These are phyloP conservation scores for Clostera curtula DNA, from an alignment of 2,888 invertebrate species.

Conservation along the genomic window DNA sequence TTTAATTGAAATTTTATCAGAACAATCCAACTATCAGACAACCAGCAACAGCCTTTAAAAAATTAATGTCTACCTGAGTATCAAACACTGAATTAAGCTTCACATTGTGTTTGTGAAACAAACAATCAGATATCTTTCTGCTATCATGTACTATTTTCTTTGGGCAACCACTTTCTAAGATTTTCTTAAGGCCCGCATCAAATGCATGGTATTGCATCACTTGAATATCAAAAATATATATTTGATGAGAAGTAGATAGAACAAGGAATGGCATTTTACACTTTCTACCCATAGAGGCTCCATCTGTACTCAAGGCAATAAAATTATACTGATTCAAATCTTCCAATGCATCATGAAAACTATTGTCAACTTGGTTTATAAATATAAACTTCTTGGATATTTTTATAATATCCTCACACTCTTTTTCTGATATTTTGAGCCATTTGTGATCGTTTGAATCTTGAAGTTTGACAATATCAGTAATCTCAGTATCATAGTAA, in stretches of 20 bases:
- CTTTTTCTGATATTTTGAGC: conserved; percentile 55
- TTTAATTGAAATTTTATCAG: too few relatives aligned
- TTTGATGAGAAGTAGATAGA: conserved; percentile 56
- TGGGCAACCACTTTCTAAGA: conserved; percentile 57
- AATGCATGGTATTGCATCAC: conserved; percentile 66
- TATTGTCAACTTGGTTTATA: conserved; percentile 63
- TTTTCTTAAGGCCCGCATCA: conserved; percentile 62
- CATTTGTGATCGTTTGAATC: conserved; percentile 40
- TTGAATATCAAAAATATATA: conserved; percentile 68
- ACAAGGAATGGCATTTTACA: conserved; percentile 66
- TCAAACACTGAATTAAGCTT: conserved; percentile 76
- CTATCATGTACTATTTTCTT: conserved; percentile 77
- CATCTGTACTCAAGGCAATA: conserved; percentile 58
- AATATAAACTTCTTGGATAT: conserved; percentile 57
- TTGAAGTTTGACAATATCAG: conserved; percentile 55
- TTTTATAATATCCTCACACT: conserved; percentile 57
- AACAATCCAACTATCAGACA: too few relatives aligned
- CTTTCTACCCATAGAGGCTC: conserved; percentile 66
- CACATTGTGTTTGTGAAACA: conserved; percentile 74
- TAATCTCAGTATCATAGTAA: conserved; percentile 59
- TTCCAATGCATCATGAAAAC: conserved; percentile 54
- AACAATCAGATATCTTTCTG: conserved; percentile 72
- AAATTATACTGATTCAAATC: conserved; percentile 49
- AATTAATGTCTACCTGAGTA: conserved; percentile 76
- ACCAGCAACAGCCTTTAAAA: too few relatives aligned